Conservation (phyloP, 2,797 vertebrate species). For the Nannoperca obscura region DNA sequence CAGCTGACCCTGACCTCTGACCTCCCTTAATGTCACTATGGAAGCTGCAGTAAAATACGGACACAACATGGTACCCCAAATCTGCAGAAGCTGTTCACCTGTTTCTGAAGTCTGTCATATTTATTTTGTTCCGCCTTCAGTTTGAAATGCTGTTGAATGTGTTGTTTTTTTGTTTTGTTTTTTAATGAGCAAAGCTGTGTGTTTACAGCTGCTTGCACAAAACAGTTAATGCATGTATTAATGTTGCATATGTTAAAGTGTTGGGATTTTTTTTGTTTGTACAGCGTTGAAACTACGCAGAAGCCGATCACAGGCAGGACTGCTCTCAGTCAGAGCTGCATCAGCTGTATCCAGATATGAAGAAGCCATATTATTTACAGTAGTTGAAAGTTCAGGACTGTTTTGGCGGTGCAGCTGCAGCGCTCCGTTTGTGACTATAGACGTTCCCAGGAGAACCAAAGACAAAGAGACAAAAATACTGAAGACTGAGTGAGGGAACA, state of each 20-base stretch:
- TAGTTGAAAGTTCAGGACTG: constrained; percentile 29
- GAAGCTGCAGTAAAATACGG: background rate
- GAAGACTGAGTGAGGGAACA: constrained; percentile 55
- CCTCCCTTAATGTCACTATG: background rate
- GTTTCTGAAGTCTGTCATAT: constrained; percentile 47
- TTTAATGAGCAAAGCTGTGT: constrained; percentile 12
- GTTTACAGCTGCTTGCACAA: constrained; percentile 58
- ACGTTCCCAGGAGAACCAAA: constrained; percentile 59
- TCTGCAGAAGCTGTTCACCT: constrained; percentile 42
- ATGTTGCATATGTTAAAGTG: constrained; percentile 22
- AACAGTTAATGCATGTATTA: constrained; percentile 41
- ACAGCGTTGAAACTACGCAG: constrained; percentile 63
- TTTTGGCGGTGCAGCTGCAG: constrained; percentile 32
- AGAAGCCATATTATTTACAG: constrained; percentile 73
- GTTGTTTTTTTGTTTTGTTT: constrained; percentile 27
- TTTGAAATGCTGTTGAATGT: constrained; percentile 61
- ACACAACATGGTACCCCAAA: constrained; percentile 33
- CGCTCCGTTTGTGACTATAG: constrained; percentile 29
- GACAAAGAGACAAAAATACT: constrained; percentile 42
- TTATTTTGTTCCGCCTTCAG: constrained; percentile 45
- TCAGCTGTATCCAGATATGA: constrained; percentile 42
- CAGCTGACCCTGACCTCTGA: constrained; percentile 9
- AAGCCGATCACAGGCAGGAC: constrained; percentile 42
- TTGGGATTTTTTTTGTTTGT: constrained; percentile 30
- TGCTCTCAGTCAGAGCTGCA: constrained; percentile 30